These are phyloP conservation scores for cattle (Bos taurus) DNA, from an alignment of 2,113 vertebrate genomes.

Conservation along the genomic window DNA sequence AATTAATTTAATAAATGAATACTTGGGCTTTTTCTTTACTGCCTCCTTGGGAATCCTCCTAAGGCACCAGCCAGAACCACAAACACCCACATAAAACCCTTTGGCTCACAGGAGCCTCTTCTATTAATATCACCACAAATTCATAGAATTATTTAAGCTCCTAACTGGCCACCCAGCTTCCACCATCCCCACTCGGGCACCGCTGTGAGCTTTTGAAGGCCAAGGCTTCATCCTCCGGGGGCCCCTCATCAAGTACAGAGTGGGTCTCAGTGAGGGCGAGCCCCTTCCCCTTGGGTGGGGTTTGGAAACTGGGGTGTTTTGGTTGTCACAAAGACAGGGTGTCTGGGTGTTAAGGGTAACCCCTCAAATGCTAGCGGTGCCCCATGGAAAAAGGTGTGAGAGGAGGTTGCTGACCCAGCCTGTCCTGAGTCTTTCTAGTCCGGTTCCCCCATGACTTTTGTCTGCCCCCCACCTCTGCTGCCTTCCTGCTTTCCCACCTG, in stretches of 20 bases:
- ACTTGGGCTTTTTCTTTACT: neutral
- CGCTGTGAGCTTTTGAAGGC: neutral
- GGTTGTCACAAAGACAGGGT: neutral
- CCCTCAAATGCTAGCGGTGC: neutral
- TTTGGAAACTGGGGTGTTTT: neutral
- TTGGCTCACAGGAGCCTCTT: neutral
- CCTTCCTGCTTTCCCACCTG: neutral
- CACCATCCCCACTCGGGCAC: fast-evolving
- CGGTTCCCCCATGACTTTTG: fast-evolving
- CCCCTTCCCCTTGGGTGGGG: neutral
- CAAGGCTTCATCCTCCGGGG: neutral
- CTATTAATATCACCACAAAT: constrained; percentile 1
- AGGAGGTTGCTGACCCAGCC: no score
- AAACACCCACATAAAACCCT: constrained; percentile 34
- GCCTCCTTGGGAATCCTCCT: neutral
- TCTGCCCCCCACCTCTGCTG: fast-evolving
- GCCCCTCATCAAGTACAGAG: neutral
- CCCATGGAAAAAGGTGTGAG: neutral
- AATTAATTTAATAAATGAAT: constrained; percentile 59
- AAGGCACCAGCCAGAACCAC: neutral
- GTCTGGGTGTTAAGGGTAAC: neutral
- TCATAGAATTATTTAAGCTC: neutral
- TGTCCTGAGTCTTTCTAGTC: neutral
- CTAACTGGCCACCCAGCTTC: neutral
- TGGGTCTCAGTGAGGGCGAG: neutral